phyloP scores from a whole-genome alignment of 2,113 vertebrate species.

The Charina bottae region DNA sequence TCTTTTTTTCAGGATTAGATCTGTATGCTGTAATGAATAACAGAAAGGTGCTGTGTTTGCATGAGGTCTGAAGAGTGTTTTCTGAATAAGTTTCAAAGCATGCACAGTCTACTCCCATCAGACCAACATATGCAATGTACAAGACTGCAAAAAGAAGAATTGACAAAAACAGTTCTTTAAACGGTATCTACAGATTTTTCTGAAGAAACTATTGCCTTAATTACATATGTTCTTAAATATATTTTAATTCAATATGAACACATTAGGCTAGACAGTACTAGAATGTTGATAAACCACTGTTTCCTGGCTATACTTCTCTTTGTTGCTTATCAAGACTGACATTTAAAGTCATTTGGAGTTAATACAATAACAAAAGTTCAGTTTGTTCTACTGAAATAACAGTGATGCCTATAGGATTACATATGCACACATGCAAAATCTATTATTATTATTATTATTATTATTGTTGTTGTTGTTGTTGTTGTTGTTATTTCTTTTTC shows the following conservation, averaged over 20 bases:
- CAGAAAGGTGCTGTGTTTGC: too few species aligned
- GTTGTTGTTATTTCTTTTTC: too few species aligned
- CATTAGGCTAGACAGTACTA: background rate
- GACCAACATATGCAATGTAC: too few species aligned
- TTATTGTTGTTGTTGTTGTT: too few species aligned
- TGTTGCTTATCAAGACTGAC: slow-evolving; percentile 10
- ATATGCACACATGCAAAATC: too few species aligned
- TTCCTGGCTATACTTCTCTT: accelerated
- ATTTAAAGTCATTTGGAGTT: slow-evolving; percentile 12
- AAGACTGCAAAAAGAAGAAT: too few species aligned
- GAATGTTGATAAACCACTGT: background rate
- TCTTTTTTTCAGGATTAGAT: too few species aligned
- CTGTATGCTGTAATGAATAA: too few species aligned
- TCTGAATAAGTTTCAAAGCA: background rate
- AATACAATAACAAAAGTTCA: background rate
- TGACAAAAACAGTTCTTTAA: background rate
- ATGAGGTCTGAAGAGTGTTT: background rate
- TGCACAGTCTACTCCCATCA: too few species aligned
- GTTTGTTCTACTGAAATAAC: background rate
- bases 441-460: too few species aligned
- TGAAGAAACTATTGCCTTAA: background rate
- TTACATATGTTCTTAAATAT: background rate
- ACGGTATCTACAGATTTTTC: background rate
- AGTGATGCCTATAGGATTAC: background rate
- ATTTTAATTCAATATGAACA: background rate